These are phyloP conservation scores for Emys orbicularis DNA, from an alignment of 2,797 vertebrate genomes.

Conservation along the genomic window DNA sequence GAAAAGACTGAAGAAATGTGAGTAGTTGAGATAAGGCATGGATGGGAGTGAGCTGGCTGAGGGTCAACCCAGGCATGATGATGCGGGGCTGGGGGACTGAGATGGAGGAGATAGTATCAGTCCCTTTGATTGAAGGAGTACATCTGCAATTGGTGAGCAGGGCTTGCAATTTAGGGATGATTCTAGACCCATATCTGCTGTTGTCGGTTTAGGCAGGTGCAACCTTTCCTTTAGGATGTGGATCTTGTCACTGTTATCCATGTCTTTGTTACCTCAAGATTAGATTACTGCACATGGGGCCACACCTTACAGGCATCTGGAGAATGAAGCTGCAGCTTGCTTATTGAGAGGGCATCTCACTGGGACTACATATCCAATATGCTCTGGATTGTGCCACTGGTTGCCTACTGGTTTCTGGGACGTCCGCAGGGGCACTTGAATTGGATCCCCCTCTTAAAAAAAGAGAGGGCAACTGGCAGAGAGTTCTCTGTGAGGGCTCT, in stretches of 20 bases:
- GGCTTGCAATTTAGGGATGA: neutral
- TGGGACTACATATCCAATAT: neutral
- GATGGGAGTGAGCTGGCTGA: slow-evolving; percentile 42
- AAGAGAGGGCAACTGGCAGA: neutral
- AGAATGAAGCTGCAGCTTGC: neutral
- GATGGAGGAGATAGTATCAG: neutral
- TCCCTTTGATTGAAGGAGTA: neutral
- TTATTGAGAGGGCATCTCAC: neutral
- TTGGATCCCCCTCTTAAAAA: neutral
- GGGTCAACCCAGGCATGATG: neutral
- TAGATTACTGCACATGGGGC: neutral
- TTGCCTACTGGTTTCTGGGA: rapidly evolving
- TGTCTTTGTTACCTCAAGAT: neutral
- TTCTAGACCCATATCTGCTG: neutral
- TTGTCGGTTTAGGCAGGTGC: neutral
- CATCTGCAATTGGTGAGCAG: neutral
- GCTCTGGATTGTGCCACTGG: neutral
- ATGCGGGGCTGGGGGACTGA: neutral
- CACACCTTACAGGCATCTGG: neutral
- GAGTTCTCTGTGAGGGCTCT: neutral
- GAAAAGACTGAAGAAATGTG: rapidly evolving
- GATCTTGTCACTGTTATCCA: neutral
- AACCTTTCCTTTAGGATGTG: neutral
- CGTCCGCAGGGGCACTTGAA: neutral
- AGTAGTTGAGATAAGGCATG: slow-evolving; percentile 20